Conservation (phyloP, 23 tunicate genomes). For the Oikopleura albicans region DNA sequence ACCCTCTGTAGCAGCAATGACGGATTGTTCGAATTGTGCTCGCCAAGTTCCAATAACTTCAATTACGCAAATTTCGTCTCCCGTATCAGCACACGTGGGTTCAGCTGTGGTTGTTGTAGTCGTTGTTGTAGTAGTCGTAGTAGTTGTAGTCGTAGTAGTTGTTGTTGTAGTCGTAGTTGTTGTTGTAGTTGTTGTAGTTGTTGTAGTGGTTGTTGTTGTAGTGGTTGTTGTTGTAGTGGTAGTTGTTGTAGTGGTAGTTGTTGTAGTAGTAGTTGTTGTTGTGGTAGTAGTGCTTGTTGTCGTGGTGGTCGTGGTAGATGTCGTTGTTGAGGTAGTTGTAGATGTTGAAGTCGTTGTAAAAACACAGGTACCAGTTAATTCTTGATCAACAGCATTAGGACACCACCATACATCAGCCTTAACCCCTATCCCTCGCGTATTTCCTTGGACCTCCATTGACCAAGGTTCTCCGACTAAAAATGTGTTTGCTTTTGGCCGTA, state of each 20-base stretch:
- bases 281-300: too few relatives aligned
- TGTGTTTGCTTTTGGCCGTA: neutral
- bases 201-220: neutral
- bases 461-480: neutral
- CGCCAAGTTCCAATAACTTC: neutral
- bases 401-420: neutral
- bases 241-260: neutral
- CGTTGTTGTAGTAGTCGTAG: neutral
- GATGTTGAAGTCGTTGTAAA: too few relatives aligned
- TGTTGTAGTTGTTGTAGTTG: neutral
- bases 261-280: neutral
- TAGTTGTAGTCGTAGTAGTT: neutral
- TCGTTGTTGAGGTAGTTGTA: too few relatives aligned
- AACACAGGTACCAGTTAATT: too few relatives aligned
- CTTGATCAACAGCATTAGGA: too few relatives aligned
- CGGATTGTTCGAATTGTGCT: neutral
- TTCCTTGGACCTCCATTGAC: neutral
- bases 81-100: neutral
- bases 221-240: neutral
- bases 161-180: neutral
- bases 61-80: neutral
- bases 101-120: neutral
- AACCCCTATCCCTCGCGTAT: neutral
- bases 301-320: too few relatives aligned
- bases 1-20: neutral